Evolutionary conservation across 2,888 invertebrate genomes (phyloP).

Genomic region (Phyto melanocephala): DNA sequence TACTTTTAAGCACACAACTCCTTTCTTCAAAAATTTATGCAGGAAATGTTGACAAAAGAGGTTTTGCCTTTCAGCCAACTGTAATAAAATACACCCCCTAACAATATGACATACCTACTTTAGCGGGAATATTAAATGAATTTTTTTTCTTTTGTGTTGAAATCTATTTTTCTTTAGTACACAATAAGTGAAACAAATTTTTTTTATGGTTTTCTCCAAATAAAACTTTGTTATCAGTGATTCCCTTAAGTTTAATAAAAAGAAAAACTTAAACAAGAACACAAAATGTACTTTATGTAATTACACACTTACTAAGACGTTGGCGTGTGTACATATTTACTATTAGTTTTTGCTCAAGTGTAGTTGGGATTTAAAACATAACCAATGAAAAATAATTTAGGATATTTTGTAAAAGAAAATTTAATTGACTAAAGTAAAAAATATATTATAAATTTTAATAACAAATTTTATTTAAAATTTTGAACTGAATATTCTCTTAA

Average conservation of each 20-base stretch:
- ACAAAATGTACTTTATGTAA: slow-evolving; percentile 1
- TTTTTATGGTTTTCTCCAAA: slow-evolving; percentile 9
- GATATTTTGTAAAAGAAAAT: too few relatives aligned
- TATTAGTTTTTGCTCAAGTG: background rate
- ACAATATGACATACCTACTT: background rate
- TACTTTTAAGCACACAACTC: background rate
- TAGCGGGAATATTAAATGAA: background rate
- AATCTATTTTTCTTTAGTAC: slow-evolving; percentile 9
- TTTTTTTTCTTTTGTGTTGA: background rate
- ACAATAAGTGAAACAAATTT: background rate
- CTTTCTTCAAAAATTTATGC: background rate
- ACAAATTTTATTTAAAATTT: too few relatives aligned
- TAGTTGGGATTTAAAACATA: background rate
- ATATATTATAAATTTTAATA: too few relatives aligned
- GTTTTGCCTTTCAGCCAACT: slow-evolving; percentile 17
- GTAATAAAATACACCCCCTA: background rate
- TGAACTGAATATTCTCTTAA: too few relatives aligned
- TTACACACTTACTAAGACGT: background rate
- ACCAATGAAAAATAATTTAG: background rate
- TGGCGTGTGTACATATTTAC: background rate
- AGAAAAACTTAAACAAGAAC: background rate
- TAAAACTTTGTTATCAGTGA: slow-evolving; percentile 47
- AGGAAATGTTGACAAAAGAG: slow-evolving; percentile 12
- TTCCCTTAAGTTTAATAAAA: slow-evolving; percentile 54
- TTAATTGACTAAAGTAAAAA: too few relatives aligned